A percentile compares a stretch with the other conserved stretches of the same genome.
phyloP scores from a whole-genome alignment of 2,797 vertebrate species.

The Phataginus tetradactyla region DNA sequence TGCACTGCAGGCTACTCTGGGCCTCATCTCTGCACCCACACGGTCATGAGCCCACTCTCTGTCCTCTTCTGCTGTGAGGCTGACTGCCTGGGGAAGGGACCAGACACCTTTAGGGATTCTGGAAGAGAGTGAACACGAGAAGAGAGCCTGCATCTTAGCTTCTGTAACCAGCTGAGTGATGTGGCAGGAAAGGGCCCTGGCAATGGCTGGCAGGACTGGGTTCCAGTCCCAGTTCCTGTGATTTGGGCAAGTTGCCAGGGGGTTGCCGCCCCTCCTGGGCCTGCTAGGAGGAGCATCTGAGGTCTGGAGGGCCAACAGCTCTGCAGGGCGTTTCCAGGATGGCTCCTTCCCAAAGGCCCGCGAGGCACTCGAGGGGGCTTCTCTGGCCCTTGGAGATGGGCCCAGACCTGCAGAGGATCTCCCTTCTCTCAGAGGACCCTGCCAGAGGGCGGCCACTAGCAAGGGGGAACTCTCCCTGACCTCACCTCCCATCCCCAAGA shows the following conservation, averaged over 20 bases:
- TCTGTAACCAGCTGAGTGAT: background rate
- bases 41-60: background rate
- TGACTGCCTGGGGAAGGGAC: background rate
- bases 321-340: background rate
- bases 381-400: background rate
- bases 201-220: background rate
- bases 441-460: background rate
- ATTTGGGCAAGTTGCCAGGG: background rate
- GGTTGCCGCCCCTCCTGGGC: background rate
- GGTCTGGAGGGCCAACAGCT: background rate
- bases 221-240: background rate
- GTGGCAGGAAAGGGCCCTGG: rapidly evolving
- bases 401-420: background rate
- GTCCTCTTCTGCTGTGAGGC: background rate
- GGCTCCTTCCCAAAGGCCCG: background rate
- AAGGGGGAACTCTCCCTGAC: background rate
- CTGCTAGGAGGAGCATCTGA: background rate
- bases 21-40: background rate
- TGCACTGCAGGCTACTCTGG: background rate
- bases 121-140: background rate
- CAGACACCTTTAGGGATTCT: background rate
- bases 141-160: background rate
- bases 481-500: background rate
- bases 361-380: background rate
- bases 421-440: background rate